phyloP scores from a whole-genome alignment of 2,888 invertebrate genomes.

The Heteromyza rotundicornis region DNA sequence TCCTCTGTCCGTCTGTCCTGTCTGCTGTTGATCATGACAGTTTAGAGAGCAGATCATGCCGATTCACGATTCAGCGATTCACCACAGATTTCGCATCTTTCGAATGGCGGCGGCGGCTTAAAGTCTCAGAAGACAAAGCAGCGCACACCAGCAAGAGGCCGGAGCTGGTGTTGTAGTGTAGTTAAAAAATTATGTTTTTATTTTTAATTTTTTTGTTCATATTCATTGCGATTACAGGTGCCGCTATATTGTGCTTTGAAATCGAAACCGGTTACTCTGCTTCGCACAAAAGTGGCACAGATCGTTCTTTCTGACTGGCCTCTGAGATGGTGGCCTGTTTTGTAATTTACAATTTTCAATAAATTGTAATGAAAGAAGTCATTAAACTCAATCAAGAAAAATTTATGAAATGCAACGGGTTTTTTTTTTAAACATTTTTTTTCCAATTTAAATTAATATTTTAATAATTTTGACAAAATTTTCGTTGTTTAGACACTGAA shows the following conservation, averaged over 20 bases:
- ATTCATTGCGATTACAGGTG: not conserved
- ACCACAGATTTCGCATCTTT: too few relatives aligned
- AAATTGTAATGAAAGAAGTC: too few relatives aligned
- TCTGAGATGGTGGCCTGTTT: not conserved
- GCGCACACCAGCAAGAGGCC: too few relatives aligned
- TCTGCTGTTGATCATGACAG: not conserved
- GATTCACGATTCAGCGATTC: not conserved
- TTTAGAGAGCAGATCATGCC: constrained; percentile 1
- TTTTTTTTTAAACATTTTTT: too few relatives aligned
- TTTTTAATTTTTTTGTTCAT: constrained; percentile 12
- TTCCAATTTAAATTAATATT: not conserved
- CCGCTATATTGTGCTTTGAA: not conserved
- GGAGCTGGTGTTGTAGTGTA: too few relatives aligned
- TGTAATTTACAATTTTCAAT: not conserved
- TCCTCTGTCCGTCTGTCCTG: not conserved
- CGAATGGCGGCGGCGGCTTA: too few relatives aligned
- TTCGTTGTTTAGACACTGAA: not conserved
- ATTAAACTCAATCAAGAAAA: not conserved
- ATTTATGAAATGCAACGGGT: not conserved
- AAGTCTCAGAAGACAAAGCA: too few relatives aligned
- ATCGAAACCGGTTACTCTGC: not conserved
- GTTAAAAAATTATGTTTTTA: not conserved
- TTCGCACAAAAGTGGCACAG: not conserved
- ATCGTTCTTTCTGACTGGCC: too few relatives aligned
- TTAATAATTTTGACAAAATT: not conserved